Conservation (phyloP, 2,113 vertebrate genomes). For the Paramisgurnus dabryanus region DNA sequence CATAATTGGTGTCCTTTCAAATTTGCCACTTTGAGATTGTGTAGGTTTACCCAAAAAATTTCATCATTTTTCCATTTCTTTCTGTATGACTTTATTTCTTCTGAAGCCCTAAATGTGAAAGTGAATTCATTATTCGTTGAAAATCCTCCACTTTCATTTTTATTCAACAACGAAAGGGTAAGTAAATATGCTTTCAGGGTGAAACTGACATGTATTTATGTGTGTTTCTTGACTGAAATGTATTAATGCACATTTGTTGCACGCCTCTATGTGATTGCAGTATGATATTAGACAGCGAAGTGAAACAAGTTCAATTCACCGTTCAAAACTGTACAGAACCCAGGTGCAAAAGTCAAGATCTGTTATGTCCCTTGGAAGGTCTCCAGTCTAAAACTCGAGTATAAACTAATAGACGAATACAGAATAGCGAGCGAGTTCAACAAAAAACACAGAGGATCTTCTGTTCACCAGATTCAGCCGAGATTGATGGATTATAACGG, state of each 20-base stretch:
- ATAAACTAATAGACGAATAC: conserved; percentile 3
- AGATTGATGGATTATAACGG: conserved; percentile 50
- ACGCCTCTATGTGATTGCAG: background rate
- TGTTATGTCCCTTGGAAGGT: conserved; percentile 4
- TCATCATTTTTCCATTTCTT: too few relatives aligned
- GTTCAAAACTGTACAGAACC: background rate
- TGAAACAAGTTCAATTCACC: conserved; percentile 16
- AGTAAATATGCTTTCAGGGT: background rate
- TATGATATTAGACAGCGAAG: background rate
- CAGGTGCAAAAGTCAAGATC: conserved; percentile 25
- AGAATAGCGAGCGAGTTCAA: background rate
- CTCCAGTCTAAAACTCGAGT: conserved; percentile 13
- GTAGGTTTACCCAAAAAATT: too few relatives aligned
- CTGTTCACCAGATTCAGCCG: conserved; percentile 32
- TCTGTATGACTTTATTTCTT: too few relatives aligned
- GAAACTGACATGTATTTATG: background rate
- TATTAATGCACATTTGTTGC: background rate
- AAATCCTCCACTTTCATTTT: too few relatives aligned
- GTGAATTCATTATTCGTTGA: too few relatives aligned
- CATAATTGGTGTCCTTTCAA: too few relatives aligned
- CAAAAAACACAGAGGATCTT: conserved; percentile 30
- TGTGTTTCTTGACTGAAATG: background rate
- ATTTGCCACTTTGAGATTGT: too few relatives aligned
- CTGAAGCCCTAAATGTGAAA: too few relatives aligned
- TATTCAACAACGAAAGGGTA: background rate